Evolutionary conservation across 2,797 vertebrate genomes (phyloP).

Genomic region (Phataginus tetradactyla): DNA sequence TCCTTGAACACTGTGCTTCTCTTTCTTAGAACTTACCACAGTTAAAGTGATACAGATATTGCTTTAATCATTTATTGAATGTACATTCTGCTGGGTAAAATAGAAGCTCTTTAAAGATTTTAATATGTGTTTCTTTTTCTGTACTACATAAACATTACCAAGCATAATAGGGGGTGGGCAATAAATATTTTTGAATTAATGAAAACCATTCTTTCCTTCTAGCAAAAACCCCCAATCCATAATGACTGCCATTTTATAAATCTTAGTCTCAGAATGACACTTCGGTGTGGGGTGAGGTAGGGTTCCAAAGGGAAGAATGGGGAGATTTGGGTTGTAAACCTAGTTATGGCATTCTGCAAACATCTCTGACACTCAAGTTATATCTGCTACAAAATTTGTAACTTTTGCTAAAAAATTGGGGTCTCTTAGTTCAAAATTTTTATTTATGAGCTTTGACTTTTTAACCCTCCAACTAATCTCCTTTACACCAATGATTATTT

Average conservation of each 20-base stretch:
- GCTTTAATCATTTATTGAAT: background rate
- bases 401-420: constrained; percentile 15
- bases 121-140: background rate
- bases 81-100: background rate
- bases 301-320: background rate
- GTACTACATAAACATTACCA: background rate
- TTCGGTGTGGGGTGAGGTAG: background rate
- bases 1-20: background rate
- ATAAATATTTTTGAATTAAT: background rate
- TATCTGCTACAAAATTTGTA: constrained; percentile 4
- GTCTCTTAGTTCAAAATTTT: constrained; percentile 32
- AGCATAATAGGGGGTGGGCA: background rate
- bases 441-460: constrained; percentile 23
- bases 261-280: background rate
- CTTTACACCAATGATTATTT: background rate
- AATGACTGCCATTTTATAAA: background rate
- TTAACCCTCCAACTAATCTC: constrained; percentile 33
- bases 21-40: background rate
- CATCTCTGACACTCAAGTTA: background rate
- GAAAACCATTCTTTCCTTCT: background rate
- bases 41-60: background rate
- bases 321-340: background rate
- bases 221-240: background rate
- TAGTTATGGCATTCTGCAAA: background rate
- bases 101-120: background rate